Evolutionary conservation across 1,140 invertebrate genomes (phyloP).

Genomic region (Platyura marginata): DNA sequence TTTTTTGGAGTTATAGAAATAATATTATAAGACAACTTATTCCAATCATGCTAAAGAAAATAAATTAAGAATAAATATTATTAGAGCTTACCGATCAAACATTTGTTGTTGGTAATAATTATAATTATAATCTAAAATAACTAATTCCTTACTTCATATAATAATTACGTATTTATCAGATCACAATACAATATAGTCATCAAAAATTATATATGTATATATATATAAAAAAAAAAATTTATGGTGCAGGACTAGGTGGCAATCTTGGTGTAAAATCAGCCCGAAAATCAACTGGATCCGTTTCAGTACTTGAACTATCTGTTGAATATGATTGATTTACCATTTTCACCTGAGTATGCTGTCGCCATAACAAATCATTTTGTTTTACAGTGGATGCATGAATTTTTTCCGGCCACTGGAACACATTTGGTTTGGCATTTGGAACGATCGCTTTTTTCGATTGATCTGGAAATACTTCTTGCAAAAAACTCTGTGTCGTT

Average conservation of each 20-base stretch:
- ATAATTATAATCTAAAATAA: no score
- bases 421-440: constrained; percentile 4
- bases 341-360: constrained; percentile 6
- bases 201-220: no score
- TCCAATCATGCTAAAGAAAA: no score
- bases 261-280: constrained; percentile 19
- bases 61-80: no score
- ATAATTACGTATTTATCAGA: no score
- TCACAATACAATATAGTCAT: no score
- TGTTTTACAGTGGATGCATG: constrained; percentile 22
- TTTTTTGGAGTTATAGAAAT: no score
- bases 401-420: constrained; percentile 25
- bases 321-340: constrained; percentile 9
- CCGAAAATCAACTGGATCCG: constrained; percentile 17
- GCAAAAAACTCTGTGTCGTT: constrained; percentile 20
- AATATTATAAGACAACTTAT: no score
- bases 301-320: constrained; percentile 18
- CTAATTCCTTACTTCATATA: no score
- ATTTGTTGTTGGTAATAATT: no score
- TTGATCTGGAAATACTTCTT: not conserved
- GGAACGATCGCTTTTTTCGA: not conserved
- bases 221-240: no score
- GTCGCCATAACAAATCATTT: constrained; percentile 19
- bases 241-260: constrained; percentile 26
- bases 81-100: no score